Percentiles rank a stretch among this genome's conserved stretches.
phyloP scores from a whole-genome alignment of 2,888 invertebrate genomes.

The Cheilosia vulpina region DNA sequence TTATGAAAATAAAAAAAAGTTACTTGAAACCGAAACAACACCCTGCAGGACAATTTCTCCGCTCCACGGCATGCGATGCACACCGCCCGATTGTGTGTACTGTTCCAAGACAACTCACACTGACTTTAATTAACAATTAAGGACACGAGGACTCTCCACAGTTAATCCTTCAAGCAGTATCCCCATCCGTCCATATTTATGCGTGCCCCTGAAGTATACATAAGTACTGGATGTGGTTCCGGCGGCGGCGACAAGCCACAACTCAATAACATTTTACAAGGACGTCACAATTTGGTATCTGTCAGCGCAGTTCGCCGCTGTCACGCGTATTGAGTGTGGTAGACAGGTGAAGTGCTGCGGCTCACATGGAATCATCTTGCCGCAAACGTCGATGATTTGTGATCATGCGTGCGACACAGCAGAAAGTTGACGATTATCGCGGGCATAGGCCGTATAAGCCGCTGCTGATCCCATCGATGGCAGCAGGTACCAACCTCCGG shows the following conservation, averaged over 20 bases:
- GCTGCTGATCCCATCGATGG: constrained; percentile 30
- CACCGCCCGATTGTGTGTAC: constrained; percentile 22
- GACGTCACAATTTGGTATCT: constrained; percentile 42
- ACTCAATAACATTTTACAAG: constrained; percentile 55
- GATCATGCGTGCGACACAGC: constrained; percentile 54
- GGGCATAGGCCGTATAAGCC: constrained; percentile 22
- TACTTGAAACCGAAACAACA: constrained; percentile 50
- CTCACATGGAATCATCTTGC: constrained; percentile 30
- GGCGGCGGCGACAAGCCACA: constrained; percentile 30
- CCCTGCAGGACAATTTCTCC: constrained; percentile 55
- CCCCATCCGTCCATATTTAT: constrained; percentile 38
- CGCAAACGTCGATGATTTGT: constrained; percentile 50
- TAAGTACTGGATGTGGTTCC: constrained; percentile 4
- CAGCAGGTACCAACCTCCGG: constrained; percentile 8
- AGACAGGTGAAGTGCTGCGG: constrained; percentile 52
- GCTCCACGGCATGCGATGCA: constrained; percentile 33
- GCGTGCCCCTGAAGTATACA: constrained; percentile 28
- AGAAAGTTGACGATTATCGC: constrained; percentile 61
- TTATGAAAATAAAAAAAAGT: background rate
- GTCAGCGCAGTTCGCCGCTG: constrained; percentile 39
- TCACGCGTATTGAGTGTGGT: constrained; percentile 41
- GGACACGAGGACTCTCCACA: constrained; percentile 31
- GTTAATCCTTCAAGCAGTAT: constrained; percentile 65
- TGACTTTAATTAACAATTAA: constrained; percentile 73
- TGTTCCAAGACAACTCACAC: constrained; percentile 48